phyloP scores from a whole-genome alignment of 2,888 invertebrate species.

The Chalcis sispes region DNA sequence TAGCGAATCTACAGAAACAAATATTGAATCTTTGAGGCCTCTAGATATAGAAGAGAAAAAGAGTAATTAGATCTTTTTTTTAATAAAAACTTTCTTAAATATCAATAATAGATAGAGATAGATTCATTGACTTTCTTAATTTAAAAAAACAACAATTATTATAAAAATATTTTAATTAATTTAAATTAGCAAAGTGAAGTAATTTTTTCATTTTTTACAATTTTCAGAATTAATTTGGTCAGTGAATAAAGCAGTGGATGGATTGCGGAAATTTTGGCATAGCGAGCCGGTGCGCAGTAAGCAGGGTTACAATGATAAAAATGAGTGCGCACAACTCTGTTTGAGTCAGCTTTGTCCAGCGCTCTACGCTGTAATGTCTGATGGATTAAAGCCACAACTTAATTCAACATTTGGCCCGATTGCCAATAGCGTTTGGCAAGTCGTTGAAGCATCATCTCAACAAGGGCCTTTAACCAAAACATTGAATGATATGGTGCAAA shows the following conservation, averaged over 20 bases:
- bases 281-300: conserved; percentile 80
- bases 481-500: conserved; percentile 88
- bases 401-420: conserved; percentile 92
- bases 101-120: neutral
- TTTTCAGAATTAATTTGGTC: conserved; percentile 81
- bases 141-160: neutral
- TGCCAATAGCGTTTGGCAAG: conserved; percentile 92
- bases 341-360: conserved; percentile 89
- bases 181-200: neutral
- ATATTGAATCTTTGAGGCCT: conserved; percentile 75
- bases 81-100: neutral
- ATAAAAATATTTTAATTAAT: neutral
- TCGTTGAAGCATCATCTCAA: conserved; percentile 91
- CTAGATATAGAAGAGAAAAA: conserved; percentile 80
- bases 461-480: conserved; percentile 91
- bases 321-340: conserved; percentile 85
- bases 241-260: conserved; percentile 86
- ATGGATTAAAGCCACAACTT: conserved; percentile 88
- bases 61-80: conserved; percentile 59
- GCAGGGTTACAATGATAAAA: conserved; percentile 77
- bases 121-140: neutral
- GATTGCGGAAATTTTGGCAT: conserved; percentile 82
- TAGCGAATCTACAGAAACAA: conserved; percentile 67
- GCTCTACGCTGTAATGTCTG: conserved; percentile 88
- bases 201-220: neutral